Base-by-base conservation (phyloP, 2,113 vertebrate species). In the Gambusia affinis region DNA sequence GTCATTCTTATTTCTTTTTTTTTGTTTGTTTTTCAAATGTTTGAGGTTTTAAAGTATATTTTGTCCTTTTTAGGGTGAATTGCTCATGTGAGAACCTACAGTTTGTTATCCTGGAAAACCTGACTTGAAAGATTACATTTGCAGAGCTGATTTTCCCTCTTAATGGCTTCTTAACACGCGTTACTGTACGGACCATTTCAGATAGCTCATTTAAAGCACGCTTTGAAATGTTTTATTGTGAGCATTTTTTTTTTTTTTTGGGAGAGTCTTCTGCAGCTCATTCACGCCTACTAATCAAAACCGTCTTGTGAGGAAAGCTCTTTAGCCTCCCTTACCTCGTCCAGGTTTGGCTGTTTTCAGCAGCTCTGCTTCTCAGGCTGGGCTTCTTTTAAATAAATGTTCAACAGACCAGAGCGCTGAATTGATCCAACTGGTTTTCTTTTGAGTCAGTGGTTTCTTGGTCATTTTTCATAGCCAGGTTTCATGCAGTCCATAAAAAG, bases 201-300 rank as follows among this genome's bases (percentile, higher is more conserved):
- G 42, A 64, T 60, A 35, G 75, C 86, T 84, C 79, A 85, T 77
- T 60, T 75, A 74, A 84, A 75, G 75, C 73, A 76, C 86, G 73
- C 72, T 85, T 85, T 71, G 85, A 81, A 91, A 85, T 82, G 79
- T 90, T 31, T 62, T 79, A 82, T 83, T 88, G 76, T 86, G 83
- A 80, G 78, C 57, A 78, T 75, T 68, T 75, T 12, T 33, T 33
- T 33, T 33, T 33, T 33, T 33, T 33, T 37, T 68, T 84, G 83
- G 90, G 81, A 30, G 75, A 72, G 69, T 82, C 86, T 84, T 83
- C 82, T 70, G 74, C 76, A 73, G 75, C 85, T 93, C 89, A 90
- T 89, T 90, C 92, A 90, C 90, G 88, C 88, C 89, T 86, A 81
- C 84, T 88, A 92, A 92, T 92, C 90, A 91, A 77, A 88, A 68